These are phyloP conservation scores for Stenchaetothrips biformis DNA, from an alignment of 2,888 invertebrate genomes.

Conservation along the genomic window DNA sequence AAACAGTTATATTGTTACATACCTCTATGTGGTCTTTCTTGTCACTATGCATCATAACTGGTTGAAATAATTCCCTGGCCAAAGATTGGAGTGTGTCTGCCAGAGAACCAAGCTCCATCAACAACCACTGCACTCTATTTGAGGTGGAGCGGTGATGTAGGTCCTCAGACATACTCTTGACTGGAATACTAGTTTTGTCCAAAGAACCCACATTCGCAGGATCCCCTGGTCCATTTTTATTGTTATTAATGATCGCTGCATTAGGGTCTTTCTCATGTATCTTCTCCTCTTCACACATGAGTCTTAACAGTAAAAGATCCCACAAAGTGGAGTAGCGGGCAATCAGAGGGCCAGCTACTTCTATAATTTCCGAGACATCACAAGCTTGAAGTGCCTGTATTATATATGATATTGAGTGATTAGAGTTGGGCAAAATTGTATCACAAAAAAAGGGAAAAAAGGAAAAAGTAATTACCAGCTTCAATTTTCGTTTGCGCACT, in stretches of 20 bases:
- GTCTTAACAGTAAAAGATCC: constrained; percentile 48
- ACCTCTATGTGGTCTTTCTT: neutral
- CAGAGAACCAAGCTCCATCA: neutral
- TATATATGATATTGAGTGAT: neutral
- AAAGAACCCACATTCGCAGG: constrained; percentile 42
- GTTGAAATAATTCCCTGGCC: neutral
- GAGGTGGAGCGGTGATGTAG: neutral
- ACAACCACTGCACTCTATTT: neutral
- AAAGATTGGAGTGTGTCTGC: neutral
- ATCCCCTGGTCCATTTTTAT: constrained; percentile 43
- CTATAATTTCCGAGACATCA: constrained; percentile 33
- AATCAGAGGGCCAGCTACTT: constrained; percentile 46
- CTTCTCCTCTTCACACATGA: constrained; percentile 41
- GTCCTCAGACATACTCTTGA: too few species aligned
- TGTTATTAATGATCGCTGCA: constrained; percentile 42
- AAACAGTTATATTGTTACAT: constrained; percentile 28
- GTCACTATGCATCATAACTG: neutral
- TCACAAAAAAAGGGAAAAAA: neutral
- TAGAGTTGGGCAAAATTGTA: neutral
- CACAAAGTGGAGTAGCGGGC: constrained; percentile 46
- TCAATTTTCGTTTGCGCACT: neutral
- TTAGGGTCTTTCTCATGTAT: constrained; percentile 44
- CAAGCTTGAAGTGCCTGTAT: constrained; percentile 34
- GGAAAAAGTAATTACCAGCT: neutral
- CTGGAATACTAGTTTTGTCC: constrained; percentile 15